Percentiles rank a stretch among this genome's conserved stretches.
phyloP scores from a whole-genome alignment of 2,888 invertebrate species.

The Lepidochrysops patricia region DNA sequence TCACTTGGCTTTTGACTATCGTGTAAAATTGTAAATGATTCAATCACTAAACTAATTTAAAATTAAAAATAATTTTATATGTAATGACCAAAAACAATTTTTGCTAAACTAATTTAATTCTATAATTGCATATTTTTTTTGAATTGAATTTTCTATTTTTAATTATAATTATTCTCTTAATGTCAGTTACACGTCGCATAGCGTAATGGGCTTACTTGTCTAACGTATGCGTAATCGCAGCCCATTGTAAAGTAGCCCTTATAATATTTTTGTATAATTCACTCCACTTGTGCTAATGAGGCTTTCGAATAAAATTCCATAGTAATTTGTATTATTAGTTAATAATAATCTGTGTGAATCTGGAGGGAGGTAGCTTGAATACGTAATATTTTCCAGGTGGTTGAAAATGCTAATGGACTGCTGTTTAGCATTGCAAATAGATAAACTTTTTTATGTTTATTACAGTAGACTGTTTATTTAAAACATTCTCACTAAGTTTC shows the following conservation, averaged over 20 bases:
- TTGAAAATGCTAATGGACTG: neutral
- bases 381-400: neutral
- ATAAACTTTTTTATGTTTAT: neutral
- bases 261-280: neutral
- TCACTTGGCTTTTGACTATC: too few relatives aligned
- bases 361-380: neutral
- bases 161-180: neutral
- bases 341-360: neutral
- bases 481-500: neutral
- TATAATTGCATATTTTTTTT: neutral
- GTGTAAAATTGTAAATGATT: too few relatives aligned
- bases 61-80: neutral
- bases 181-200: neutral
- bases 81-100: neutral
- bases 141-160: neutral
- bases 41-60: too few relatives aligned
- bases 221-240: neutral
- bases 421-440: neutral
- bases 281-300: conserved; percentile 8
- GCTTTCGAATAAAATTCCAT: conserved; percentile 5
- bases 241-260: neutral
- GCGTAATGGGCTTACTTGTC: neutral
- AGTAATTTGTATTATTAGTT: neutral
- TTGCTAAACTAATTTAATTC: neutral
- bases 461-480: neutral